These are phyloP conservation scores for Ornithoptera priamus DNA, from an alignment of 2,888 invertebrate genomes.

Conservation along the genomic window DNA sequence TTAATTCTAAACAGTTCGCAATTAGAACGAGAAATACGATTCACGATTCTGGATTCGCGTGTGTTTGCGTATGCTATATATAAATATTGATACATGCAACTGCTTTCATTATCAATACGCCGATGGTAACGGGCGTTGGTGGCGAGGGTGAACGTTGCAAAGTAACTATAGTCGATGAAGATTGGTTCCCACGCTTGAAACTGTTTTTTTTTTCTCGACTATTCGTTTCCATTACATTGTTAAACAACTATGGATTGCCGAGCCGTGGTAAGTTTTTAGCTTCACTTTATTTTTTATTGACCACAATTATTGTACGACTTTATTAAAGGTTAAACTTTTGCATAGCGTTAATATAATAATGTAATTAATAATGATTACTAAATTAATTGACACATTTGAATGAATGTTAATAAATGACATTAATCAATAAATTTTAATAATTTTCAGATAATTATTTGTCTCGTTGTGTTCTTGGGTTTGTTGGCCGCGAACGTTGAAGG, in stretches of 20 bases:
- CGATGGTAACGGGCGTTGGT: slow-evolving; percentile 37
- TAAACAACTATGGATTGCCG: slow-evolving; percentile 64
- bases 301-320: slow-evolving; percentile 1
- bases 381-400: background rate
- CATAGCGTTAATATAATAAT: background rate
- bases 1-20: slow-evolving; percentile 11
- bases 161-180: slow-evolving; percentile 8
- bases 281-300: slow-evolving; percentile 5
- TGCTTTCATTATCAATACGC: slow-evolving; percentile 64
- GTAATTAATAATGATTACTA: background rate
- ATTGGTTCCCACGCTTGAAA: slow-evolving; percentile 50
- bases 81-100: slow-evolving; percentile 63
- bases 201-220: slow-evolving; percentile 51
- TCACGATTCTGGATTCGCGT: slow-evolving; percentile 44
- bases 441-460: slow-evolving; percentile 55
- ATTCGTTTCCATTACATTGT: slow-evolving; percentile 69
- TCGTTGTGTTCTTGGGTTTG: slow-evolving; percentile 46
- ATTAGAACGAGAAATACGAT: slow-evolving; percentile 35
- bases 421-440: background rate
- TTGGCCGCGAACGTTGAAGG: slow-evolving; percentile 48
- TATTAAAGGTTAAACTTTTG: too few species aligned
- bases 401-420: background rate
- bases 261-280: slow-evolving; percentile 61
- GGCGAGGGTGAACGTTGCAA: slow-evolving; percentile 29
- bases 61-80: slow-evolving; percentile 60